A percentile compares a stretch with the other conserved stretches of the same genome.
Conservation (phyloP, 2,888 invertebrate species). For the Oscheius onirici region DNA sequence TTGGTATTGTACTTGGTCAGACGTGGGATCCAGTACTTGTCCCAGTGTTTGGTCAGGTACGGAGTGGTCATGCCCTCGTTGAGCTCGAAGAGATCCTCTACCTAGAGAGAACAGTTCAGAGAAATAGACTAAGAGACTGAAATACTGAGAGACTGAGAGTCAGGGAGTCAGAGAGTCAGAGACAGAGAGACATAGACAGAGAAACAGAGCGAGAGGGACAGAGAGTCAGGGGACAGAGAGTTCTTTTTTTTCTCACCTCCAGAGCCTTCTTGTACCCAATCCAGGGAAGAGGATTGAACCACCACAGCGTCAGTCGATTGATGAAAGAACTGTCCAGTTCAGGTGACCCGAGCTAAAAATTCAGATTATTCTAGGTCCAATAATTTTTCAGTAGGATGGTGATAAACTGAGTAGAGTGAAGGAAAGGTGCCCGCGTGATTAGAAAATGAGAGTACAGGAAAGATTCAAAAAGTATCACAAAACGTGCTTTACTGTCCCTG, state of each 20-base stretch:
- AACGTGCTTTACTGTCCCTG: too few species aligned
- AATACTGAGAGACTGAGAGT: neutral
- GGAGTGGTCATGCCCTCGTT: conserved; percentile 54
- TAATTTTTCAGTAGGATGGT: neutral
- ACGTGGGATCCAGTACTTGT: conserved; percentile 58
- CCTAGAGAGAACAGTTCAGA: too few species aligned
- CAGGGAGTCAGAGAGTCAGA: too few species aligned
- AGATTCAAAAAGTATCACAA: too few species aligned
- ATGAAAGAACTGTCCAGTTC: conserved; percentile 61
- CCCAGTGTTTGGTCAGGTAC: conserved; percentile 55
- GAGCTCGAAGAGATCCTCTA: conserved; percentile 61
- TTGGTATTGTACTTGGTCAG: conserved; percentile 34
- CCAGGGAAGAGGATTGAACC: conserved; percentile 62
- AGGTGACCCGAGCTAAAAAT: conserved; percentile 47
- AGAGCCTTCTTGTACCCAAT: conserved; percentile 58
- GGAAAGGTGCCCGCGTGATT: too few species aligned
- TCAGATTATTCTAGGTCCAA: too few species aligned
- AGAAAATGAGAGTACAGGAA: too few species aligned
- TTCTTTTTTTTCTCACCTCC: too few species aligned
- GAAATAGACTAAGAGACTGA: too few species aligned
- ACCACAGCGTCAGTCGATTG: conserved; percentile 63
- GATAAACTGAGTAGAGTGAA: too few species aligned
- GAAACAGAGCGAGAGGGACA: neutral
- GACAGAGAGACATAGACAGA: too few species aligned
- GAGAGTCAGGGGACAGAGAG: too few species aligned